phyloP scores from a whole-genome alignment of 2,797 vertebrate species.

The Choloepus didactylus region DNA sequence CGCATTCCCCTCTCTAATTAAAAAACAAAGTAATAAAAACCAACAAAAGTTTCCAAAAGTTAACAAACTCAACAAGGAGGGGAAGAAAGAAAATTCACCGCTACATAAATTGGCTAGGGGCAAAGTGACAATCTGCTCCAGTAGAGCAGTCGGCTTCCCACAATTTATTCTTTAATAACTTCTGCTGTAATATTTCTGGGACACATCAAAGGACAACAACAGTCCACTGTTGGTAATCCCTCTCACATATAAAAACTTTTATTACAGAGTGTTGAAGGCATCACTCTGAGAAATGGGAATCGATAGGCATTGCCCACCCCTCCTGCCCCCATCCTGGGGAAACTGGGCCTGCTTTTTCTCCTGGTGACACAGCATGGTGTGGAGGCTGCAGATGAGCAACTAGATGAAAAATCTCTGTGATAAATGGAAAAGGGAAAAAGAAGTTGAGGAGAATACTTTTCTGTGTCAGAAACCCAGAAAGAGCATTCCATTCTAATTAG shows the following conservation, averaged over 20 bases:
- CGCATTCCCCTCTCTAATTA: neutral
- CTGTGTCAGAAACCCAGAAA: slow-evolving; percentile 70
- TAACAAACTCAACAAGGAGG: slow-evolving; percentile 22
- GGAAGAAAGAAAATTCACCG: slow-evolving; percentile 65
- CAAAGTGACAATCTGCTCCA: slow-evolving; percentile 73
- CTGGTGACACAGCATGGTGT: slow-evolving; percentile 38
- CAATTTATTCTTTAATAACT: slow-evolving; percentile 86
- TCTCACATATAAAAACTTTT: slow-evolving; percentile 86
- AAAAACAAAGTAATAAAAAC: neutral
- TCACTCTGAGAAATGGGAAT: slow-evolving; percentile 85
- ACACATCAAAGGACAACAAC: slow-evolving; percentile 84
- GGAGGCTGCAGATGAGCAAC: slow-evolving; percentile 80
- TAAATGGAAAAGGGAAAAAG: slow-evolving; percentile 74
- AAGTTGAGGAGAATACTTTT: slow-evolving; percentile 65
- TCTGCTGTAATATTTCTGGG: slow-evolving; percentile 83
- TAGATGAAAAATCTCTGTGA: slow-evolving; percentile 84
- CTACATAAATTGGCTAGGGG: slow-evolving; percentile 73
- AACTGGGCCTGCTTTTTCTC: slow-evolving; percentile 71
- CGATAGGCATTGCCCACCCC: slow-evolving; percentile 71
- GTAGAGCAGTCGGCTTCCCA: slow-evolving; percentile 61
- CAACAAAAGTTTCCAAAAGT: slow-evolving; percentile 25
- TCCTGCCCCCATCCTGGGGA: slow-evolving; percentile 67
- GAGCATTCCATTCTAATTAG: slow-evolving; percentile 73
- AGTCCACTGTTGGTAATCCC: slow-evolving; percentile 81
- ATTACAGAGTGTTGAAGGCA: slow-evolving; percentile 85